Evolutionary conservation across 1,140 invertebrate genomes (phyloP).

Genomic region (Dinoponera quadriceps): DNA sequence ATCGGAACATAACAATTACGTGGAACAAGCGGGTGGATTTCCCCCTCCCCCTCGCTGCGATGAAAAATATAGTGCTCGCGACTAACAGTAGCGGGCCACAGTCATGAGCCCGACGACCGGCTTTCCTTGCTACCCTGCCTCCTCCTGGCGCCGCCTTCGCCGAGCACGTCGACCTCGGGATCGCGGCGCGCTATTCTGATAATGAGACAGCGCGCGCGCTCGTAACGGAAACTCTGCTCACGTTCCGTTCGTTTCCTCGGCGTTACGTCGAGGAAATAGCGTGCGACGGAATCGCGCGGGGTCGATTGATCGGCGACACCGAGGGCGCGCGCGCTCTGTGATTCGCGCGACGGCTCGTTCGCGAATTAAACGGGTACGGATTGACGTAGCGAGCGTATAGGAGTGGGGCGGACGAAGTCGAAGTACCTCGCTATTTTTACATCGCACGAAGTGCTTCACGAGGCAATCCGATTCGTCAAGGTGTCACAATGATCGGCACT

Average conservation of each 20-base stretch:
- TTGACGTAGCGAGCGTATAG: neutral
- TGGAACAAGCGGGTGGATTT: constrained; percentile 48
- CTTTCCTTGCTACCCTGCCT: neutral
- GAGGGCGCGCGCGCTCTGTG: neutral
- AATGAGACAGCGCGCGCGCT: constrained; percentile 38
- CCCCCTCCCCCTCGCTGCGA: neutral
- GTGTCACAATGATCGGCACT: no score
- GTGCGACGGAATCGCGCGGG: constrained; percentile 12
- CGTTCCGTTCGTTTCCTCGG: constrained; percentile 41
- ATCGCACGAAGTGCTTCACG: neutral
- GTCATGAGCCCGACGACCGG: neutral
- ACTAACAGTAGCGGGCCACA: constrained; percentile 4
- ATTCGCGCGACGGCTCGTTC: constrained; percentile 33
- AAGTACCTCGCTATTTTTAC: neutral
- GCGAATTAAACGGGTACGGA: constrained; percentile 37
- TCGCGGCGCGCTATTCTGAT: constrained; percentile 43
- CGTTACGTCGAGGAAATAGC: constrained; percentile 23
- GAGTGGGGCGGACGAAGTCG: no score
- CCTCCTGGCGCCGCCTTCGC: neutral
- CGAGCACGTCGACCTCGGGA: constrained; percentile 57
- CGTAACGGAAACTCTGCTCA: constrained; percentile 41
- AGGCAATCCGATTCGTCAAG: neutral
- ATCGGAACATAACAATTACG: constrained; percentile 59
- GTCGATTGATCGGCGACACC: constrained; percentile 28
- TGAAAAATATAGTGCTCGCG: constrained; percentile 33